Conservation (phyloP, 2,797 vertebrate genomes). For the Carcharodon carcharias region DNA sequence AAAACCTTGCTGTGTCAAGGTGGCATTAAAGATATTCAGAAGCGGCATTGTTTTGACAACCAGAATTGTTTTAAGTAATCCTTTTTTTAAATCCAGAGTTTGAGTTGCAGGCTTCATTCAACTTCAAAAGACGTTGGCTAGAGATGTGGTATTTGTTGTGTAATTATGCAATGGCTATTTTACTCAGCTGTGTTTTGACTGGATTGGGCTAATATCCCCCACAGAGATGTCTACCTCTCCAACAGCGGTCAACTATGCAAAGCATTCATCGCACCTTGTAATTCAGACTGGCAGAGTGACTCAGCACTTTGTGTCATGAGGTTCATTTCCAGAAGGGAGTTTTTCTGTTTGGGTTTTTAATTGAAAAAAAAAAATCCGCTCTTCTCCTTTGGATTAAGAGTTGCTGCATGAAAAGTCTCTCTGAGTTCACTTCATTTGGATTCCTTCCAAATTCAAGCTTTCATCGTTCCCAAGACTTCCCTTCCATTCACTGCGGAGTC, state of each 20-base stretch:
- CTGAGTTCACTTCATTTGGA: neutral
- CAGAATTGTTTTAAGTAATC: constrained; percentile 6
- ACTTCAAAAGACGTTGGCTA: neutral
- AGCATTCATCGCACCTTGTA: neutral
- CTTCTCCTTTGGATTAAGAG: neutral
- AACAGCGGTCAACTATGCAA: neutral
- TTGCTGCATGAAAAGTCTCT: neutral
- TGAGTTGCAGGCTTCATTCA: neutral
- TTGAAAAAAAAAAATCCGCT: neutral
- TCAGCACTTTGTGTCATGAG: neutral
- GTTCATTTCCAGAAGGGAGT: neutral
- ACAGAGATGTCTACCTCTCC: neutral
- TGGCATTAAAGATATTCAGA: neutral
- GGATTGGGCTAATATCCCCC: neutral
- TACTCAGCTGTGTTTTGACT: neutral
- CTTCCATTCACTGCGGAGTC: constrained; percentile 1
- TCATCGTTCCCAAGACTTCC: neutral
- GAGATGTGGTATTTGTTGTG: neutral
- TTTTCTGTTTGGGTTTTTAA: neutral
- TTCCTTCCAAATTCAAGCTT: neutral
- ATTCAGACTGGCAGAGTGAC: neutral
- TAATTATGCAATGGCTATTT: neutral
- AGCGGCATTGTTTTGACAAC: neutral
- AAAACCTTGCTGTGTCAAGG: neutral
- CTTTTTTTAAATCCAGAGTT: neutral